phyloP scores from a whole-genome alignment of 2,113 vertebrate species.

The Prinia subflava region DNA sequence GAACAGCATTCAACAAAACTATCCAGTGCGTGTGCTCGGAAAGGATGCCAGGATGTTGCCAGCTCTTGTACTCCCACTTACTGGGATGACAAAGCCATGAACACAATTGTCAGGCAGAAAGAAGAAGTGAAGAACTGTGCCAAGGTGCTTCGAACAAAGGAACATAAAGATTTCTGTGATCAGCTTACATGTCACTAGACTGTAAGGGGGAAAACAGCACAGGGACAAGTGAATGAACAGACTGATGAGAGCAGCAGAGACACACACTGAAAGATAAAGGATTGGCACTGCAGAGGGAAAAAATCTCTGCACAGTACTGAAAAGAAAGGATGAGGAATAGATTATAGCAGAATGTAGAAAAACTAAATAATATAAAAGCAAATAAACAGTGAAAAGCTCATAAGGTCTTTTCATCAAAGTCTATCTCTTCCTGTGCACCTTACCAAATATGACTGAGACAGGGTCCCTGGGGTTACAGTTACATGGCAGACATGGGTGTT shows the following conservation, averaged over 20 bases:
- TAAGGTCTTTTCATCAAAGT: not conserved
- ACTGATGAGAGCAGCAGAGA: not conserved
- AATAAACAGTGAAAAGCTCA: not conserved
- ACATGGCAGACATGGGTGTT: not conserved
- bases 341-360: not conserved
- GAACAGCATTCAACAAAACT: slow-evolving; percentile 2
- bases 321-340: not conserved
- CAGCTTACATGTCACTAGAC: not conserved
- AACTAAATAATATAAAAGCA: not conserved
- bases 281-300: not conserved
- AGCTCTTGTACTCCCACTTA: slow-evolving; percentile 21
- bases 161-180: slow-evolving; percentile 7
- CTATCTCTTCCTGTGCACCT: not conserved
- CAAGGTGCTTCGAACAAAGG: not conserved
- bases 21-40: not conserved
- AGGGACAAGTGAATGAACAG: not conserved
- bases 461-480: not conserved
- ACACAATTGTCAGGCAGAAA: slow-evolving; percentile 23
- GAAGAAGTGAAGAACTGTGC: not conserved
- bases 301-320: not conserved
- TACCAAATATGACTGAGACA: rapidly evolving
- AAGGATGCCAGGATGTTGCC: not conserved
- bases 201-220: rapidly evolving
- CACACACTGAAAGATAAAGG: not conserved
- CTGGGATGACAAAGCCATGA: slow-evolving; percentile 37